Evolutionary conservation across 1,140 invertebrate genomes (phyloP), one percentile per base, ranked within the genome.

Genomic region (Archivesica marissinica): DNA sequence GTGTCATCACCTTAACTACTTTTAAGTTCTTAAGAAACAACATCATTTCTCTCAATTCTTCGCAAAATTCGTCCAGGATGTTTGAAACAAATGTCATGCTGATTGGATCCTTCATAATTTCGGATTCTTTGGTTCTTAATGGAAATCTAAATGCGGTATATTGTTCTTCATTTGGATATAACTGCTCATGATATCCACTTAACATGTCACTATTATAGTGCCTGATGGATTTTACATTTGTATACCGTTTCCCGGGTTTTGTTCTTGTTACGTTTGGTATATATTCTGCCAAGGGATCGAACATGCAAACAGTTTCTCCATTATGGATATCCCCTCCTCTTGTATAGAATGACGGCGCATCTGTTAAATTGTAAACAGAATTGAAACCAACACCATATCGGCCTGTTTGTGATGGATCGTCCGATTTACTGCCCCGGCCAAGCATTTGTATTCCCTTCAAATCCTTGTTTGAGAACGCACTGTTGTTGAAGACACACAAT

Each of bases 301-400:
- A 89, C 1, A 92, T 66, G 78, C 91, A 92, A 9, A 93, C 41
- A 3, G 86, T 88, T 47, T 89, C 86, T 20, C 74, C 77, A 11
- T 39, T 52, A 28, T 68, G 41, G 2, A 72, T 20, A 23, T 80
- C 78, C 23, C 7, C 15, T 68, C 77, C 87, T 56, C 66, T 76
- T 25, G 90, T 91, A 28, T 91, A 76, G 70, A 93, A 92, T 0
- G 90, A 91, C 1, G 92, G 92, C 15, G 83, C 89, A 78, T 93
- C 92, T 13, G 92, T 93, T 20, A 93, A 76, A 85, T 92, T 91
- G 74, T 92, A 93, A 20, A 93, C 92, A 54, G 88, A 89, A 86
- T 93, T 93, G 80, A 93, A 93, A 4, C 92, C 92, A 52, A 93
- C 87, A 30, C 92, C 92, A 89, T 90, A 92, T 41, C 90, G 88